Base-by-base conservation (phyloP, 2,888 invertebrate species). In the Polymixis lichenea region DNA sequence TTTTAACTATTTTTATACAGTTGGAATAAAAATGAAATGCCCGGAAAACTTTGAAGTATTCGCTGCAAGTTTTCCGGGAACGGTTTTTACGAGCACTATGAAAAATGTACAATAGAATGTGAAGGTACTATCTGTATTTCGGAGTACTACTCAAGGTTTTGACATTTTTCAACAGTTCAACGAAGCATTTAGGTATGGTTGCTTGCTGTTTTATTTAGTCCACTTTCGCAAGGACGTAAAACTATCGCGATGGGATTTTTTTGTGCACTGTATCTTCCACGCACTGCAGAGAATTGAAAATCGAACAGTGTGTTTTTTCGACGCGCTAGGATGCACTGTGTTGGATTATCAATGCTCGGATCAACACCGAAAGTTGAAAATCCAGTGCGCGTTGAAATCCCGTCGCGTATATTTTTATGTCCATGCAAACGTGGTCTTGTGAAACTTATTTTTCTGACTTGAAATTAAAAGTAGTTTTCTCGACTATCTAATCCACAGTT, bases 11-110 rank as follows among this genome's bases (percentile, higher is more conserved):
- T 70, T 66, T 72, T 25, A 60, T 77, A 68, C 60, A 53, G 61
- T 28, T n/a, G 60, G 32, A 76, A 76, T 70, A 71, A 77, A 73
- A 82, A 73, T 68, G n/a, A 43, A 72, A 71, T 62, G 49, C 38
- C 43, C 56, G 49, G 67, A 46, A 67, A 65, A 68, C 62, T 72
- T 83, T 32, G n/a, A 62, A 32, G 43, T 75, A 75, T 67, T 67
- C 61, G 66, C 19, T 67, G 38, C 55, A 71, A 82, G 51, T 75
- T 80, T 79, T 43, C 43, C 49, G 8, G 4, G 19, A 55, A 49
- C 19, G 3, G 6, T 32, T 78, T 72, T 72, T 56, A 64, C 28
- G 58, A 7, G 4, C 17, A 38, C 32, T 46, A 32, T 65, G 25
- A 53, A 64, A 80, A 65, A 58, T 53, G 2, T 25, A 53, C 32